Evolutionary conservation across 2,888 invertebrate genomes (phyloP).

Genomic region (Ornithoptera alexandrae): DNA sequence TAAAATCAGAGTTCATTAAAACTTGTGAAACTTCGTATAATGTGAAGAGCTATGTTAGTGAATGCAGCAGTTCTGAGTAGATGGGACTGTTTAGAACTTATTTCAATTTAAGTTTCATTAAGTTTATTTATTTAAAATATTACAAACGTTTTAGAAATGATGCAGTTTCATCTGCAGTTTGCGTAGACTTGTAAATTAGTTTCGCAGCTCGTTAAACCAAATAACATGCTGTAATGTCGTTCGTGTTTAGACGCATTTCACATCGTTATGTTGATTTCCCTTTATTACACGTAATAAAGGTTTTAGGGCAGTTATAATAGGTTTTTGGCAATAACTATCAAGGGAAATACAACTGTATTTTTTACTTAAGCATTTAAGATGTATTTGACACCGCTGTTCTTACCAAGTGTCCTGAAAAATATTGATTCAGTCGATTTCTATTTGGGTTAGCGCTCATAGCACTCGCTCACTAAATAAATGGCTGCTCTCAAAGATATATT

Average conservation of each 20-base stretch:
- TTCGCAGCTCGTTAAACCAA: background rate
- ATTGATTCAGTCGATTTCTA: constrained; percentile 17
- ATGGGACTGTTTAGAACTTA: constrained; percentile 1
- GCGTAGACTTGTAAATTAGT: too few relatives aligned
- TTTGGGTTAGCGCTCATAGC: constrained; percentile 22
- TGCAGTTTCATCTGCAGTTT: background rate
- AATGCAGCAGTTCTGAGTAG: background rate
- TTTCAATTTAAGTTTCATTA: background rate
- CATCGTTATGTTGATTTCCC: background rate
- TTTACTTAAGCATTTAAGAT: background rate
- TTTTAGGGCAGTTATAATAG: background rate
- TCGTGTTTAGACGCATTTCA: background rate
- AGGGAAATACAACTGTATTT: too few relatives aligned
- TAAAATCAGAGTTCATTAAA: constrained; percentile 16
- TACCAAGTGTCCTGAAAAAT: constrained; percentile 1
- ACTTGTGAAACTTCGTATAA: constrained; percentile 4
- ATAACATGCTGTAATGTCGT: background rate
- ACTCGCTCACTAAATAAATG: constrained; percentile 23
- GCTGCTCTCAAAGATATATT: constrained; percentile 23
- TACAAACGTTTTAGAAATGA: background rate
- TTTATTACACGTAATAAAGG: background rate
- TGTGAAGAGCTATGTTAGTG: constrained; percentile 3
- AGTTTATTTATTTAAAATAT: background rate
- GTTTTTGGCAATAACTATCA: background rate
- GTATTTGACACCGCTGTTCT: background rate